These are phyloP conservation scores for Vulpes lagopus DNA, from an alignment of 2,113 vertebrate species.

Conservation along the genomic window DNA sequence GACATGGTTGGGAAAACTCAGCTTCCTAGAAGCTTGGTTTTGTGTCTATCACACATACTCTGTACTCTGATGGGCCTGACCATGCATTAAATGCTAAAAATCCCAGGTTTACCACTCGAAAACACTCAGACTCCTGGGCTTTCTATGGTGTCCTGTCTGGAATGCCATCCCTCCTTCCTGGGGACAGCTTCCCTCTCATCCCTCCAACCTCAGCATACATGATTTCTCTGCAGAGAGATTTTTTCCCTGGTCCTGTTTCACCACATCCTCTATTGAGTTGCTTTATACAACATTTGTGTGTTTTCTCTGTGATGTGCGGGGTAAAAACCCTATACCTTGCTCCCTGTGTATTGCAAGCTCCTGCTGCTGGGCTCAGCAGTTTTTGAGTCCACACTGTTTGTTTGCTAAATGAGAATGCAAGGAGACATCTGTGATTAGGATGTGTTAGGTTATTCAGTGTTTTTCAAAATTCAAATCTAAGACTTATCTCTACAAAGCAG, in stretches of 20 bases:
- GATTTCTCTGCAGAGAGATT: not conserved
- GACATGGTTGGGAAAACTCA: not conserved
- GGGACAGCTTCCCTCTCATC: not conserved
- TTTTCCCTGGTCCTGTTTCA: not conserved
- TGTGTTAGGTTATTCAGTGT: constrained; percentile 11
- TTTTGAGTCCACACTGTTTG: not conserved
- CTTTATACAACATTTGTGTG: not conserved
- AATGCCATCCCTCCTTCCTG: not conserved
- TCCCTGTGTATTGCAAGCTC: not conserved
- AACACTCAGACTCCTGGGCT: not conserved
- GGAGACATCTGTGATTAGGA: constrained; percentile 10
- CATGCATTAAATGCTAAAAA: not conserved
- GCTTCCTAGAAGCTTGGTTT: not conserved
- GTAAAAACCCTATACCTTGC: not conserved
- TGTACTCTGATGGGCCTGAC: not conserved
- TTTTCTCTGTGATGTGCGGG: not conserved
- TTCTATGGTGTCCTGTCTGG: not conserved
- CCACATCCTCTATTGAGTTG: not conserved
- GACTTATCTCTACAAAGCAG: constrained; percentile 22
- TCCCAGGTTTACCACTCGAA: not conserved
- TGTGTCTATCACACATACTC: not conserved
- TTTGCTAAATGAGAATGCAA: constrained; percentile 35
- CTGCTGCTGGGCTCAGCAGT: not conserved
- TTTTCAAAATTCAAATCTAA: constrained; percentile 62
- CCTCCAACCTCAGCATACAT: not conserved